Evolutionary conservation across 1,140 invertebrate species (phyloP), one percentile per base, ranked within the genome.

Genomic region (Drosophila takahashii): DNA sequence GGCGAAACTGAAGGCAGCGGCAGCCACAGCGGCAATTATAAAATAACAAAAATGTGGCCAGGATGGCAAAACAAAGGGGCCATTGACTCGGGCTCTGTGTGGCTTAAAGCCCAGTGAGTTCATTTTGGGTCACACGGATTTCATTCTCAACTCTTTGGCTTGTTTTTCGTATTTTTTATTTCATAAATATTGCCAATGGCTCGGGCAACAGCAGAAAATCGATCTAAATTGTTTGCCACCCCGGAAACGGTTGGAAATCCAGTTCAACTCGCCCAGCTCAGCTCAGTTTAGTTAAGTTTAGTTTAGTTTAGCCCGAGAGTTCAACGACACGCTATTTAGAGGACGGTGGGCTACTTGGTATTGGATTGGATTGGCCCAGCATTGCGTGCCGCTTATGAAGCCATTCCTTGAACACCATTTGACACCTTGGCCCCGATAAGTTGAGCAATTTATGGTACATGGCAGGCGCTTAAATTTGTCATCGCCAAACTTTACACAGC

Each of bases 21-120:
- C n/a, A n/a, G 60, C 36, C 26, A 27, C 51, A 56, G 42, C 60
- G 79, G 73, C 79, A 81, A 71, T 71, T 71, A 71, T 71, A 71
- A 71, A 71, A 71, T 70, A 71, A 71, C 67, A 71, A 71, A 70
- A 71, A 70, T 71, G 42, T 71, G 42, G 65, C 65, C 64, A 44
- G 64, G 45, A 67, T 65, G 48, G 64, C 60, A 65, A 67, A 67
- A 67, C 60, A 65, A 67, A 52, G 26, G 26, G 67, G 67, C 50
- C 67, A 70, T 70, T 71, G 67, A 71, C 67, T 70, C 67, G 32
- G 66, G 11, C 32, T 7, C 29, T 8, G 29, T 47, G 32, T 44
- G 48, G 51, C 52, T 71, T 57, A 57, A 70, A 39, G 27, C 10
- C 10, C 41, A 15, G 15, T 18, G 26, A 48, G 67, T 70, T 70